These are phyloP conservation scores for Zelostemma sp. DNA, from an alignment of 1,140 invertebrate species.

Conservation along the genomic window DNA sequence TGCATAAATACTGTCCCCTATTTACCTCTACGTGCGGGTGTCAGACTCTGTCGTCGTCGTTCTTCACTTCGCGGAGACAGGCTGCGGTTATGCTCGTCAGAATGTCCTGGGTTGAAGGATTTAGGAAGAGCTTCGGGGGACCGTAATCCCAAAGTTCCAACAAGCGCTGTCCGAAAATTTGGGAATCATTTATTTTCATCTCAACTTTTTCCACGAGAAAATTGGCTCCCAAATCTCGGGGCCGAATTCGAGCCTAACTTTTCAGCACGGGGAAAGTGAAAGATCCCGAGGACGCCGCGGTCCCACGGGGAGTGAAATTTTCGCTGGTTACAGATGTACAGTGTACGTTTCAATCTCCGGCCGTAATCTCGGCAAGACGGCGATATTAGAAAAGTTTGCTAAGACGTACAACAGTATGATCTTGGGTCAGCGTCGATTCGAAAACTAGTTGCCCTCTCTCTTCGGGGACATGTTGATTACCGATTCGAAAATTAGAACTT, in stretches of 20 bases:
- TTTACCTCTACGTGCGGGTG: constrained; percentile 40
- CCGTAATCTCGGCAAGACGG: constrained; percentile 61
- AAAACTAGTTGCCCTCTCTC: constrained; percentile 7
- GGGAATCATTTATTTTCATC: too few relatives aligned
- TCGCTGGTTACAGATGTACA: constrained; percentile 36
- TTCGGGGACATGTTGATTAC: constrained; percentile 47
- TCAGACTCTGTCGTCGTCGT: constrained; percentile 51
- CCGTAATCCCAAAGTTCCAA: constrained; percentile 9
- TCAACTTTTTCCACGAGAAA: too few relatives aligned
- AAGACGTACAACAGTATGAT: constrained; percentile 45
- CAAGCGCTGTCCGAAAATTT: background rate
- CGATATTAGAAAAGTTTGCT: constrained; percentile 69
- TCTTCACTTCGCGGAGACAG: constrained; percentile 61
- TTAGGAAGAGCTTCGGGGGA: constrained; percentile 16
- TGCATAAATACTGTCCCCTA: constrained; percentile 69
- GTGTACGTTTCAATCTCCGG: constrained; percentile 65
- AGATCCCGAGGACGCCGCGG: constrained; percentile 36
- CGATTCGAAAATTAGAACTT: constrained; percentile 55
- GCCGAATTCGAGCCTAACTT: too few relatives aligned
- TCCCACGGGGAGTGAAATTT: constrained; percentile 6
- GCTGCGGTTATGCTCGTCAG: constrained; percentile 63
- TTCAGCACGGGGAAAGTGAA: constrained; percentile 33
- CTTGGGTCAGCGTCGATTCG: background rate
- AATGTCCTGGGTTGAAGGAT: constrained; percentile 30
- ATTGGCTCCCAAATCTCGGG: too few relatives aligned